Evolutionary conservation across 2,888 invertebrate genomes (phyloP), one percentile per base, ranked within the genome.

Genomic region (Cataglyphis altisquamis): DNA sequence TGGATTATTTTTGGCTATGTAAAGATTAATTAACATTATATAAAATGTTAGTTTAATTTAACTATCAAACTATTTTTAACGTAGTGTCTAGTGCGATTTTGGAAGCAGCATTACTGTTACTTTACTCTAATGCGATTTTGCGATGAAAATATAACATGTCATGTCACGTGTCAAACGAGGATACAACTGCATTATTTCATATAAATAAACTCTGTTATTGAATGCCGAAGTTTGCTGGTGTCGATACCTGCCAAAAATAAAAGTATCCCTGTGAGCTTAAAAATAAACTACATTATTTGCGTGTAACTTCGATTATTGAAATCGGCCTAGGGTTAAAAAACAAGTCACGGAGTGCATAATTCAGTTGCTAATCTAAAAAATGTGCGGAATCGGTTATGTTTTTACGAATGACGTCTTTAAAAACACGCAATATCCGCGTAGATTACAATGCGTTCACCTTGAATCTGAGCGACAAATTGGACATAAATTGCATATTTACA

Each of bases 171-270:
- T 70, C 70, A 45, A 45, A 70, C 68, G 12, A 78, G 48, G 18
- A 45, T 32, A 21, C 78, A 45, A 21, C 68, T 68, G n/a, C 21
- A 68, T 68, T 78, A 36, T 70, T 78, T 9, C 29, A 45, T 70
- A 78, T 78, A 78, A 78, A 70, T 78, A 78, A 77, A 78, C 60
- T 25, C 36, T 21, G 21, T 60, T 78, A 78, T 78, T 70, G 78
- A 70, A 25, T 60, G 36, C 18, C 5, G 41, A 60, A 25, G 21
- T n/a, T 78, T 60, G 21, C 78, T 57, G 32, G 68, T 45, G 45
- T 60, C 70, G 60, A 78, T 78, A 70, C 18, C 10, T 67, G 55
- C 60, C 70, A 45, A 78, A 78, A 78, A 78, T 78, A 78, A 70
- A 32, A 21, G 45, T 45, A 78, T 21, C 32, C 32, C 32, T 18